phyloP scores from a whole-genome alignment of 23 tunicate species.

The Aplidium turbinatum region DNA sequence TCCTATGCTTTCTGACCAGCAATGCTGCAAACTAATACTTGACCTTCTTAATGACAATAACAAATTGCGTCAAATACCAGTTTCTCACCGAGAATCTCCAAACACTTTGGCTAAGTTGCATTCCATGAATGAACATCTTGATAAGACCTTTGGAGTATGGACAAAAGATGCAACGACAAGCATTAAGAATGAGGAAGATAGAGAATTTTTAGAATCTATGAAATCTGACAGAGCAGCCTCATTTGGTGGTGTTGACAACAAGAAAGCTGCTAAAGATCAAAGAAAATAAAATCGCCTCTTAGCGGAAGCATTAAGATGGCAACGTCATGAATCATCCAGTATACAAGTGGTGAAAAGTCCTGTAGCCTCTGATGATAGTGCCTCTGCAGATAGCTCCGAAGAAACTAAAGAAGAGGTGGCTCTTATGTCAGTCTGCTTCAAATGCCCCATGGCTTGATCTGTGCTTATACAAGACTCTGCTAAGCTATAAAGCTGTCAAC shows the following conservation, averaged over 20 bases:
- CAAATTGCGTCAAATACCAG: constrained; percentile 17
- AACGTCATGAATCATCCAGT: not conserved
- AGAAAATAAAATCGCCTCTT: not conserved
- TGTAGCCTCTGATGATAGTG: not conserved
- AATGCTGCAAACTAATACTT: constrained; percentile 4
- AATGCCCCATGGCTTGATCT: too few species aligned
- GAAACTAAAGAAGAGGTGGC: constrained; percentile 1
- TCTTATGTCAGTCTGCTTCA: too few species aligned
- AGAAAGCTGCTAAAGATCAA: constrained; percentile 17
- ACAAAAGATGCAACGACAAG: constrained; percentile 13
- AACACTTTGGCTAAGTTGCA: constrained; percentile 12
- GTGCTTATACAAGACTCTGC: too few species aligned
- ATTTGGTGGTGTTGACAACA: constrained; percentile 10
- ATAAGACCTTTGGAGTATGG: constrained; percentile 1
- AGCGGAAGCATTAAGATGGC: not conserved
- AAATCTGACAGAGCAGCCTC: constrained; percentile 5
- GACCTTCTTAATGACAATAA: constrained; percentile 9
- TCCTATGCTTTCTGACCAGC: not conserved
- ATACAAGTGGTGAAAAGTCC: not conserved
- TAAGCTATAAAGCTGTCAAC: too few species aligned
- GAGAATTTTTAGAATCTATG: not conserved
- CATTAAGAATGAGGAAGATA: constrained; percentile 4
- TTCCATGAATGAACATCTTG: constrained; percentile 1
- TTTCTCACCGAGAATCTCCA: constrained; percentile 1
- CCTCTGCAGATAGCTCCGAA: not conserved